phyloP scores from a whole-genome alignment of 2,797 vertebrate genomes.

The Pipistrellus pygmaeus region DNA sequence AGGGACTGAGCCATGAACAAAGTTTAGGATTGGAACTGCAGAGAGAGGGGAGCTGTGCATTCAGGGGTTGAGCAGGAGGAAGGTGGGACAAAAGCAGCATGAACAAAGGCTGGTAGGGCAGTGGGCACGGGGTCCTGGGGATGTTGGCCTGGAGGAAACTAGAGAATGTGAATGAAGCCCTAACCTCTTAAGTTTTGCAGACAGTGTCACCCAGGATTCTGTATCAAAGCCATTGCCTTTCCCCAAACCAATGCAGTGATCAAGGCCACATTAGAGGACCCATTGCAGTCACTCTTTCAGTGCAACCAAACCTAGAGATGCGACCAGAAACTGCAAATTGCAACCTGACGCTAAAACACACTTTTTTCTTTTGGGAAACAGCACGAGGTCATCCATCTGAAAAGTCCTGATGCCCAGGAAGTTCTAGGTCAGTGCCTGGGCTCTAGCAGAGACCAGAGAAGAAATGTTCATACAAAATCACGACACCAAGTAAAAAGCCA shows the following conservation, averaged over 20 bases:
- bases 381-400: neutral
- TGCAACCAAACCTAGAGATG: neutral
- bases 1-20: neutral
- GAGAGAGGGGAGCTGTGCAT: neutral
- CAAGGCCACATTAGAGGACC: neutral
- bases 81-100: neutral
- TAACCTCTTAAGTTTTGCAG: neutral
- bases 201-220: neutral
- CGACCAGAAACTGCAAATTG: neutral
- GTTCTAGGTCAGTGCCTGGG: neutral
- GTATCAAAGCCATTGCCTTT: neutral
- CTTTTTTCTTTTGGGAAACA: constrained; percentile 2
- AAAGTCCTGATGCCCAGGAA: constrained; percentile 7
- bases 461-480: neutral
- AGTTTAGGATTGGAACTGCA: neutral
- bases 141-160: neutral
- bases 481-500: neutral
- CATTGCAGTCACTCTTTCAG: neutral
- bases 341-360: neutral
- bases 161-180: neutral
- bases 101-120: neutral
- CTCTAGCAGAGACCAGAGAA: neutral
- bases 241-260: neutral
- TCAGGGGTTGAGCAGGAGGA: neutral
- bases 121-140: neutral